Evolutionary conservation across 2,797 vertebrate genomes (phyloP).

Genomic region (Pantherophis alleghaniensis): DNA sequence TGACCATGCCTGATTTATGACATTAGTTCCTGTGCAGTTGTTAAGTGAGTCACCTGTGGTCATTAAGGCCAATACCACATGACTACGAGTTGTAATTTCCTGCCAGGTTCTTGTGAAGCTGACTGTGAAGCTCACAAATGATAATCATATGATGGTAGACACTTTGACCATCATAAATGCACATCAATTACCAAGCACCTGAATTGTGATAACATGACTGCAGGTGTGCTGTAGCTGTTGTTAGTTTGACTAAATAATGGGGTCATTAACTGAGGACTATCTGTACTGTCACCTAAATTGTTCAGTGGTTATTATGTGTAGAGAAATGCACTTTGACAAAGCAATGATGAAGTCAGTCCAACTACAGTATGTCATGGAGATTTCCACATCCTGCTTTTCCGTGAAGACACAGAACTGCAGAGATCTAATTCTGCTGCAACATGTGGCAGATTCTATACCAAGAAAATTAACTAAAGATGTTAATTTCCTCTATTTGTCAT

Average conservation of each 20-base stretch:
- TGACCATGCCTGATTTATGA: background rate
- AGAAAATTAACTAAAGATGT: constrained; percentile 55
- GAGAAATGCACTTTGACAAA: background rate
- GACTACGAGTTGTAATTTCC: background rate
- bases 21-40: background rate
- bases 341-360: background rate
- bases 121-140: background rate
- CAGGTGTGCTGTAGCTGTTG: background rate
- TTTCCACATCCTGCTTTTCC: background rate
- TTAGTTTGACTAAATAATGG: background rate
- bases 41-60: background rate
- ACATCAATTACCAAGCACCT: background rate
- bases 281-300: background rate
- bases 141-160: background rate
- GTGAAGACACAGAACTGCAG: background rate
- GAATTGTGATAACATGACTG: background rate
- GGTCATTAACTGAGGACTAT: background rate
- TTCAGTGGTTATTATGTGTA: background rate
- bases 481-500: constrained; percentile 58
- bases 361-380: no score
- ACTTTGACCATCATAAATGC: background rate
- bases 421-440: constrained; percentile 15
- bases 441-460: constrained; percentile 16
- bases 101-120: background rate
- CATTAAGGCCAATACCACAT: background rate